Conservation (phyloP, 2,888 invertebrate genomes). For the Nomada ruficornis region DNA sequence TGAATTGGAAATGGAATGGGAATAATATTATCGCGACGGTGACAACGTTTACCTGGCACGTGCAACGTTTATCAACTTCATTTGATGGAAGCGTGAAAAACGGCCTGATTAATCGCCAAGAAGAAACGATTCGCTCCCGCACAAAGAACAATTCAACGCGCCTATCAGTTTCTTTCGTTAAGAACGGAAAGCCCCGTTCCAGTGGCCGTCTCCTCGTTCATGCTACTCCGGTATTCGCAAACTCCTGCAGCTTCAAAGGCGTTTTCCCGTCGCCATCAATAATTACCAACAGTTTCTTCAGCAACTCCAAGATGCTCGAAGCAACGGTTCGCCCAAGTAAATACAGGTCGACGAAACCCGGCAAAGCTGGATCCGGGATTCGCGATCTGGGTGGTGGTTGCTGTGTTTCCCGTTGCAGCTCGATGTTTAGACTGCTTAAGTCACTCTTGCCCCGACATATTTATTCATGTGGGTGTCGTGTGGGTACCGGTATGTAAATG, state of each 20-base stretch:
- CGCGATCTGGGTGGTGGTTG: conserved; percentile 26
- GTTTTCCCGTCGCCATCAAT: not conserved
- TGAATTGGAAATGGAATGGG: no score
- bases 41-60: no score
- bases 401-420: conserved; percentile 47
- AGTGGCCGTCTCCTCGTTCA: no score
- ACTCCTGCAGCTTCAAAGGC: not conserved
- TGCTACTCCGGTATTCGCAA: no score
- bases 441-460: conserved; percentile 68
- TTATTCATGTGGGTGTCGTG: conserved; percentile 71
- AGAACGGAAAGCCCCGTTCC: no score
- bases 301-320: not conserved
- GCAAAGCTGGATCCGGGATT: conserved; percentile 38
- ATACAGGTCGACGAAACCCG: not conserved
- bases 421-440: conserved; percentile 75
- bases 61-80: no score
- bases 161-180: no score
- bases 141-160: no score
- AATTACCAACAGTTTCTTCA: conserved; percentile 10
- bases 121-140: no score
- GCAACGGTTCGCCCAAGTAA: not conserved
- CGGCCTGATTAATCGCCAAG: no score
- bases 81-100: no score
- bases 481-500: conserved; percentile 76
- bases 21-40: no score